Conservation (phyloP, 2,888 invertebrate genomes). For the Drosophila colorata region DNA sequence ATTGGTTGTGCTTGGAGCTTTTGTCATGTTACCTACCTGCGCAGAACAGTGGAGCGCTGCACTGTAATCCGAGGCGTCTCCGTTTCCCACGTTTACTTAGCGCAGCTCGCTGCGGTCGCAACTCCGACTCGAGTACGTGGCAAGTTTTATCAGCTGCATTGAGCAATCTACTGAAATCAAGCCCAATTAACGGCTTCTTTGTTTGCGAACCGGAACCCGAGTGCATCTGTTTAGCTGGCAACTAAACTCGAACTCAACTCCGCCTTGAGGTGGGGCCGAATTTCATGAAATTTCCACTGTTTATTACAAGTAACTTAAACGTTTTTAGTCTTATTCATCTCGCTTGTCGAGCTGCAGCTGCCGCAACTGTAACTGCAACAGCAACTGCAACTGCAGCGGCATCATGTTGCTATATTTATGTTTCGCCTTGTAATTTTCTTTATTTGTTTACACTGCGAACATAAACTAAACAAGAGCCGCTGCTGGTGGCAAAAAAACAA, state of each 20-base stretch:
- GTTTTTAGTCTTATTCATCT: conserved; percentile 20
- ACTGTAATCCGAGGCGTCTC: conserved; percentile 74
- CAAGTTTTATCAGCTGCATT: conserved; percentile 44
- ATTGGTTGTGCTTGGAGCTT: conserved; percentile 54
- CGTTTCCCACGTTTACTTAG: conserved; percentile 68
- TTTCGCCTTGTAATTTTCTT: conserved; percentile 54
- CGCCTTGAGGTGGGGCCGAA: conserved; percentile 33
- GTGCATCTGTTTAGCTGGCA: conserved; percentile 42
- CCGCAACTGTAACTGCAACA: conserved; percentile 19
- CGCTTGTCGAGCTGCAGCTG: conserved; percentile 34
- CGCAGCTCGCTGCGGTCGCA: background rate
- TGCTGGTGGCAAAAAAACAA: conserved; percentile 57
- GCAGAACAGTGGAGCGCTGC: conserved; percentile 3
- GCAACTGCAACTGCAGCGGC: conserved; percentile 29
- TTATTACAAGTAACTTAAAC: conserved; percentile 49
- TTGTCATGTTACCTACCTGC: conserved; percentile 48
- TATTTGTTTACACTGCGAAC: conserved; percentile 70
- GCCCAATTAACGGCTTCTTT: conserved; percentile 54
- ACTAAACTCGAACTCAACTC: background rate
- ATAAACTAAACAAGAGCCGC: conserved; percentile 70
- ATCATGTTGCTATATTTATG: conserved; percentile 52
- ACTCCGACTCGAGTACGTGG: conserved; percentile 8
- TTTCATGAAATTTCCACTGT: conserved; percentile 46
- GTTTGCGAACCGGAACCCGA: conserved; percentile 23
- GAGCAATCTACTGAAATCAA: conserved; percentile 52